Conservation (phyloP, 2,888 invertebrate genomes). For the Drosophila nigricruria region DNA sequence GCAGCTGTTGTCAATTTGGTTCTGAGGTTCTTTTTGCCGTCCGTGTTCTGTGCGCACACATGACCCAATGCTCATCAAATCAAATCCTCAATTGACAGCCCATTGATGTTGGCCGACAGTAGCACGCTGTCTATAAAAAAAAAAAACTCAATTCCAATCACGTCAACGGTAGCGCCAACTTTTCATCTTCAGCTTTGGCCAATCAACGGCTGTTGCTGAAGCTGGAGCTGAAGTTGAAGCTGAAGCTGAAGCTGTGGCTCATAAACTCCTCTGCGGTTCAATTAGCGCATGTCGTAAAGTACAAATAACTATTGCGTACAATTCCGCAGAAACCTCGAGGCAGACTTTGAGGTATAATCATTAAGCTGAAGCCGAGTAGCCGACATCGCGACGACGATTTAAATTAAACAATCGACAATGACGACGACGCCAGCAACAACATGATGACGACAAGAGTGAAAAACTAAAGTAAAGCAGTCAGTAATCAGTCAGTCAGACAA, state of each 20-base stretch:
- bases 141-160: slow-evolving; percentile 51
- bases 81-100: slow-evolving; percentile 44
- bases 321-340: slow-evolving; percentile 55
- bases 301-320: slow-evolving; percentile 77
- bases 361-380: slow-evolving; percentile 66
- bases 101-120: slow-evolving; percentile 55
- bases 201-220: slow-evolving; percentile 47
- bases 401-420: slow-evolving; percentile 79
- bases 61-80: slow-evolving; percentile 48
- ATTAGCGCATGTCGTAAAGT: slow-evolving; percentile 79
- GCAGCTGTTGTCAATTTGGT: slow-evolving; percentile 27
- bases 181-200: slow-evolving; percentile 61
- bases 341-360: slow-evolving; percentile 61
- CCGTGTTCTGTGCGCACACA: slow-evolving; percentile 15
- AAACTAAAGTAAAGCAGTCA: slow-evolving; percentile 72
- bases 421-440: slow-evolving; percentile 39
- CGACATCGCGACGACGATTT: slow-evolving; percentile 71
- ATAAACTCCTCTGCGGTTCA: slow-evolving; percentile 70
- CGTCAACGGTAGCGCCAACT: slow-evolving; percentile 51
- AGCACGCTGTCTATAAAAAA: slow-evolving; percentile 13
- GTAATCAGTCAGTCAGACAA: slow-evolving; percentile 37
- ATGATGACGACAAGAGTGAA: slow-evolving; percentile 68
- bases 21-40: slow-evolving; percentile 4
- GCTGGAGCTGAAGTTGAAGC: slow-evolving; percentile 15
- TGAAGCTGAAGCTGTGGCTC: slow-evolving; percentile 44